Base-by-base conservation (phyloP, 2,797 vertebrate species). In the Melanotaenia trifasciata region DNA sequence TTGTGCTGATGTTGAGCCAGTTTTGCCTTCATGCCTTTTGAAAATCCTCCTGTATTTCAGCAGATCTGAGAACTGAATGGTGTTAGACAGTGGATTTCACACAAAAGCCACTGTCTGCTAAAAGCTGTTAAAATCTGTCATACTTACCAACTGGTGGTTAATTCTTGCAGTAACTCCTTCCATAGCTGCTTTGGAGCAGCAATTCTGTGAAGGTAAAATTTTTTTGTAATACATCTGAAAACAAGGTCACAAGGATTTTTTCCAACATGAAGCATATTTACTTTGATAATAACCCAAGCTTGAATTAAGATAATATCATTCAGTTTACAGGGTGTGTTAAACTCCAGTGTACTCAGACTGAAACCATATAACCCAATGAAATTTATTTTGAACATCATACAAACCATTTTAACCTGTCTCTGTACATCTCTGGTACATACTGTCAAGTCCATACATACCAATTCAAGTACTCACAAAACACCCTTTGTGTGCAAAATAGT, bases 251-350 rank as follows among this genome's bases (percentile, higher is more conserved):
- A 28, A 33, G 4, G 24, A 0, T 26, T n/a, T 62, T 66, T 30
- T 30, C 30, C 20, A 72, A 75, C 12, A 16, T 47, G 13, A 47
- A 54, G 24, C 2, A 16, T 16, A 35, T 54, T 72, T 76, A 28
- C 3, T 12, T 26, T 54, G 22, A 35, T 61, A 38, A 47, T 53
- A 38, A 70, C 54, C 45, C 2, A 40, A 43, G 18, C 64, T 67
- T 51, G 12, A 8, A 50, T 57, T 1, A 65, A 24, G 3, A 28
- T 70, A 22, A 36, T 47, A 33, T 12, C 11, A 58, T 53, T 66
- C 32, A 59, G 20, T 71, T 68, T 60, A 6, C 50, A 65, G 43
- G 32, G 4, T 51, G 5, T 16, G 28, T 14, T 58, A 6, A 8
- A 69, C 20, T 51, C 7, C n/a, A 28, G 3, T n/a, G 0, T 54